Conservation (phyloP, 2,888 invertebrate species). For the Uropetala carovei region DNA sequence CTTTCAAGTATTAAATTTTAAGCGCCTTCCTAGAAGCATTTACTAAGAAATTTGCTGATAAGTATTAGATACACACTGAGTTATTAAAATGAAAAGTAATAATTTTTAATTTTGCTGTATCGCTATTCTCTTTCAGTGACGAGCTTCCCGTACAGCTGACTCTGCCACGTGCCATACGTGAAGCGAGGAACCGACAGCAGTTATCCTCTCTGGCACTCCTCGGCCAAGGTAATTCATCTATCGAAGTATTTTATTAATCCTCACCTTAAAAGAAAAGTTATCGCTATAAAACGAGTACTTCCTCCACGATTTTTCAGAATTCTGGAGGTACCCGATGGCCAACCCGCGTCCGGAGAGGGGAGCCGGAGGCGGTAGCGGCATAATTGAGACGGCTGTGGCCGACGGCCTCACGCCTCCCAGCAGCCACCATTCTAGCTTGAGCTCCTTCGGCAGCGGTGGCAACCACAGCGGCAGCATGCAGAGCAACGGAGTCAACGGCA, state of each 20-base stretch:
- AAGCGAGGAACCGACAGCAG: slow-evolving; percentile 93
- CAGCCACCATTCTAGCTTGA: slow-evolving; percentile 82
- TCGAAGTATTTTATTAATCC: not conserved
- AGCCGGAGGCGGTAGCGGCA: slow-evolving; percentile 70
- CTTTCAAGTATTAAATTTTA: no score
- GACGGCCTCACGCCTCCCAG: slow-evolving; percentile 71
- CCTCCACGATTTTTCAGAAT: slow-evolving; percentile 69
- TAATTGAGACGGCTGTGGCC: slow-evolving; percentile 62
- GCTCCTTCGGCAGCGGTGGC: slow-evolving; percentile 82
- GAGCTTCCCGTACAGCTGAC: slow-evolving; percentile 94
- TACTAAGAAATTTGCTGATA: no score
- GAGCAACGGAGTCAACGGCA: slow-evolving; percentile 66
- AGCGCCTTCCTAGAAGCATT: no score
- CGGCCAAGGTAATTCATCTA: slow-evolving; percentile 80
- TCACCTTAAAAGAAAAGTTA: not conserved
- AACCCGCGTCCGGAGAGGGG: slow-evolving; percentile 80
- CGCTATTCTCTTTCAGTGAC: slow-evolving; percentile 80
- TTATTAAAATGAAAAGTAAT: no score
- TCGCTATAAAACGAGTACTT: not conserved
- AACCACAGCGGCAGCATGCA: slow-evolving; percentile 72
- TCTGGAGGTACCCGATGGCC: slow-evolving; percentile 83
- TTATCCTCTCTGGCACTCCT: slow-evolving; percentile 92
- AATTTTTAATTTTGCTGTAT: slow-evolving; percentile 65
- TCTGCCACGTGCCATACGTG: slow-evolving; percentile 89
- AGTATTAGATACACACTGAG: no score